These are phyloP conservation scores for Dicentrarchus labrax DNA, from an alignment of 2,113 vertebrate genomes.

Conservation along the genomic window DNA sequence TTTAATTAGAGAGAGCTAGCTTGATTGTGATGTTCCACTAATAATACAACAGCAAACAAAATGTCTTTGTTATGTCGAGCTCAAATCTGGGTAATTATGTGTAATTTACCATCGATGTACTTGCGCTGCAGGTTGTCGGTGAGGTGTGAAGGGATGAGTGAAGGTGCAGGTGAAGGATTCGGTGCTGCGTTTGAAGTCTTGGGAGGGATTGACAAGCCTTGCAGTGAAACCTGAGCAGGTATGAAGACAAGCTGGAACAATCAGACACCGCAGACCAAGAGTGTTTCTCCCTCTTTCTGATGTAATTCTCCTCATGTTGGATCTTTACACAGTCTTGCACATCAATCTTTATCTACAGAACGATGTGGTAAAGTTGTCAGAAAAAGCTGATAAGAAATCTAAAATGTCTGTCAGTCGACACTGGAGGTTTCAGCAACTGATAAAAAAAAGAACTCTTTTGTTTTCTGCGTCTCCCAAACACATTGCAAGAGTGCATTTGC, in stretches of 20 bases:
- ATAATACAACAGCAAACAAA: slow-evolving; percentile 67
- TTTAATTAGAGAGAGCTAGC: slow-evolving; percentile 65
- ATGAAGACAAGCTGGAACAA: slow-evolving; percentile 77
- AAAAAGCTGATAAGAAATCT: slow-evolving; percentile 43
- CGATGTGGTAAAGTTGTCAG: slow-evolving; percentile 30
- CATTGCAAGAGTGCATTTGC: slow-evolving; percentile 43
- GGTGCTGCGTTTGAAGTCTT: slow-evolving; percentile 68
- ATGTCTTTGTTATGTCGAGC: slow-evolving; percentile 60
- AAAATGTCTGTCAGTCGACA: slow-evolving; percentile 39
- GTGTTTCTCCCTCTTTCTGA: slow-evolving; percentile 27
- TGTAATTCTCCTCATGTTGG: slow-evolving; percentile 41
- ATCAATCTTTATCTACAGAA: slow-evolving; percentile 38
- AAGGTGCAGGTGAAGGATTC: slow-evolving; percentile 64
- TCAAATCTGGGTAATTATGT: slow-evolving; percentile 71
- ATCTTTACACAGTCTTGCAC: slow-evolving; percentile 51
- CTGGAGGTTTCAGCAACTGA: slow-evolving; percentile 26
- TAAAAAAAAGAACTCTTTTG: slow-evolving; percentile 35
- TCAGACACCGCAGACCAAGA: slow-evolving; percentile 37
- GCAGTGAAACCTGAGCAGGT: slow-evolving; percentile 74
- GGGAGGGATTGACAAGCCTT: slow-evolving; percentile 67
- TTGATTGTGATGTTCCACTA: slow-evolving; percentile 44
- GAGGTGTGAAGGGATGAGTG: slow-evolving; percentile 67
- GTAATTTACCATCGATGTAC: slow-evolving; percentile 65
- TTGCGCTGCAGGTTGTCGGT: slow-evolving; percentile 57
- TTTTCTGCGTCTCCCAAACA: slow-evolving; percentile 35